Evolutionary conservation across 2,113 vertebrate species (phyloP).

Genomic region (Bufo gargarizans): DNA sequence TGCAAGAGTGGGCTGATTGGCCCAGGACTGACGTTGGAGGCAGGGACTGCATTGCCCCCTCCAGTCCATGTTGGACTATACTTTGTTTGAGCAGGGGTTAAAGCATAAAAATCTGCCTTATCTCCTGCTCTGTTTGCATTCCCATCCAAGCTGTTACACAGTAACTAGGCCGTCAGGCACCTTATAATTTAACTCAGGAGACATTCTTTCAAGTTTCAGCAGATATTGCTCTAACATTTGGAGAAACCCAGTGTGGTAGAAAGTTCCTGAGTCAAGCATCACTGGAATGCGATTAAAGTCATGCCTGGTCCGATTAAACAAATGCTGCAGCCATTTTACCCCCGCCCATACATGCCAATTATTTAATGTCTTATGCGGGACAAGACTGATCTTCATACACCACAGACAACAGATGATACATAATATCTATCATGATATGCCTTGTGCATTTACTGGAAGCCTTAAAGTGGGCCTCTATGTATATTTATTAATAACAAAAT

Average conservation of each 20-base stretch:
- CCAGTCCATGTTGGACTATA: not conserved
- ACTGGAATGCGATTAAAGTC: conserved; percentile 36
- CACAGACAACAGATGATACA: too few relatives aligned
- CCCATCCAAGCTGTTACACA: conserved; percentile 23
- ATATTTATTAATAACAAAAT: too few relatives aligned
- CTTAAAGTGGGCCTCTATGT: too few relatives aligned
- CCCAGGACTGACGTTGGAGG: not conserved
- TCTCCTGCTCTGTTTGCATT: conserved; percentile 37
- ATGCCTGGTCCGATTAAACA: conserved; percentile 7
- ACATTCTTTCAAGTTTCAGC: conserved; percentile 27
- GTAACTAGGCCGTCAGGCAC: conserved; percentile 19
- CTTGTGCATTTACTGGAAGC: too few relatives aligned
- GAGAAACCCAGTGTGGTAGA: not conserved
- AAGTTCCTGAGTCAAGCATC: conserved; percentile 2
- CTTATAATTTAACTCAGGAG: conserved; percentile 39
- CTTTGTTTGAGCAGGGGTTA: not conserved
- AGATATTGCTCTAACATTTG: not conserved
- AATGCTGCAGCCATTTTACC: not conserved
- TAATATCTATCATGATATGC: too few relatives aligned
- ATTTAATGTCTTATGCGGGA: too few relatives aligned
- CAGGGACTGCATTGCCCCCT: not conserved
- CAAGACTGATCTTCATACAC: too few relatives aligned
- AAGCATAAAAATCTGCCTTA: conserved; percentile 21
- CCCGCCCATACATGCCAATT: not conserved
- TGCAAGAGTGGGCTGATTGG: not conserved